Base-by-base conservation (phyloP, 1,140 invertebrate genomes). In the Cherax destructor region DNA sequence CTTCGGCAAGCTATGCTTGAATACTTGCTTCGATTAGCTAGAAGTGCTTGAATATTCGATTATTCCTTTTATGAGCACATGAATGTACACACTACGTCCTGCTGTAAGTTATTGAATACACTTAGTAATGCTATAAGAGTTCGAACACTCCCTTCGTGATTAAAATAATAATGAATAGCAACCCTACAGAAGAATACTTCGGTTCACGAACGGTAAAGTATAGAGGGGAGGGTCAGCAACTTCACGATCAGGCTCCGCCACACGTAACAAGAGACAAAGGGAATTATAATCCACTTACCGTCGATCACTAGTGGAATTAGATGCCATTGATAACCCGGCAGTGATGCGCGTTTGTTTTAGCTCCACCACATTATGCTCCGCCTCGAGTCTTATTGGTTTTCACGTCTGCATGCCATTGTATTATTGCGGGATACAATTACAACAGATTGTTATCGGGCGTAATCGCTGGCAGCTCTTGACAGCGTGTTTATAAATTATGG, bases 261-360 rank as follows among this genome's bases (percentile, higher is more conserved):
- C n/a, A 74, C 69, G 69, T 30, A 74, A 74, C n/a, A 30, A 74
- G 2, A 74, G 69, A 74, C 69, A 74, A 74, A 74, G 69, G 69
- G 69, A 74, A 74, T 74, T 74, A 74, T 74, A 74, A 74, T 74
- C 69, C 69, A 74, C n/a, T 74, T 74, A 74, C 69, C 69, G 6
- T 74, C 69, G n/a, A n/a, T 7, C 24, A 1, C 69, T 30, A 30
- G 69, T 30, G 21, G 69, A 30, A n/a, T 74, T 30, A 41, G 69
- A 74, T 74, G 69, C 69, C 69, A 30, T 30, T n/a, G 69, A 74
- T 74, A 74, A 74, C 69, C 21, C 24, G 69, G 69, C 69, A n/a
- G 69, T 74, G 69, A 74, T 74, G 69, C 24, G 69, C 69, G n/a
- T 74, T 74, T 74, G 69, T 74, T 74, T n/a, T 74, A 21, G 24